These are phyloP conservation scores for Pristiophorus japonicus DNA, from an alignment of 2,113 vertebrate genomes.

Conservation along the genomic window DNA sequence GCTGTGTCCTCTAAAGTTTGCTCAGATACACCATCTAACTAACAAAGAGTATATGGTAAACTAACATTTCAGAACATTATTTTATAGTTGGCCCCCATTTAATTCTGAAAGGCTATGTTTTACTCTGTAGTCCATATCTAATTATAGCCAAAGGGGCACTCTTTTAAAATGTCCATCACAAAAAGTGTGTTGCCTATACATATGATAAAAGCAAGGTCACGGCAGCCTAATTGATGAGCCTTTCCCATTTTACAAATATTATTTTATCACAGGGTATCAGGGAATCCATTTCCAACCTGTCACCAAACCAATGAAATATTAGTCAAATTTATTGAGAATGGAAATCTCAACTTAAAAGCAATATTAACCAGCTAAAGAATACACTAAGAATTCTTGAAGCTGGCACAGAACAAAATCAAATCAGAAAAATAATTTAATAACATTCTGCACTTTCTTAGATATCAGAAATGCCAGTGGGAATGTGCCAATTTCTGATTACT, in stretches of 20 bases:
- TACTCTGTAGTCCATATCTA: not conserved
- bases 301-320: not conserved
- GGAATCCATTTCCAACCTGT: constrained; percentile 10
- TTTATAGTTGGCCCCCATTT: not conserved
- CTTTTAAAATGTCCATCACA: not conserved
- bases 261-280: not conserved
- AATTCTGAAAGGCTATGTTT: not conserved
- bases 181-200: not conserved
- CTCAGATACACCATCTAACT: not conserved
- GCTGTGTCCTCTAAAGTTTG: not conserved
- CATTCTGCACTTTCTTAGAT: not conserved
- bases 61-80: not conserved
- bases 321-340: not conserved
- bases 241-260: not conserved
- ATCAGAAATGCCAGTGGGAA: not conserved
- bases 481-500: not conserved
- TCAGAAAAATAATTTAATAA: not conserved
- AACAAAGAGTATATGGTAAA: not conserved
- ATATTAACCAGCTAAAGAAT: too few relatives aligned
- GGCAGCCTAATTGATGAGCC: not conserved
- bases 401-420: not conserved
- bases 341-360: constrained; percentile 3
- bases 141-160: not conserved
- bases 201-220: too few relatives aligned
- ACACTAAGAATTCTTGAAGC: not conserved